These are phyloP conservation scores for Daphoenositta chrysoptera DNA, from an alignment of 2,113 vertebrate species.

Conservation along the genomic window DNA sequence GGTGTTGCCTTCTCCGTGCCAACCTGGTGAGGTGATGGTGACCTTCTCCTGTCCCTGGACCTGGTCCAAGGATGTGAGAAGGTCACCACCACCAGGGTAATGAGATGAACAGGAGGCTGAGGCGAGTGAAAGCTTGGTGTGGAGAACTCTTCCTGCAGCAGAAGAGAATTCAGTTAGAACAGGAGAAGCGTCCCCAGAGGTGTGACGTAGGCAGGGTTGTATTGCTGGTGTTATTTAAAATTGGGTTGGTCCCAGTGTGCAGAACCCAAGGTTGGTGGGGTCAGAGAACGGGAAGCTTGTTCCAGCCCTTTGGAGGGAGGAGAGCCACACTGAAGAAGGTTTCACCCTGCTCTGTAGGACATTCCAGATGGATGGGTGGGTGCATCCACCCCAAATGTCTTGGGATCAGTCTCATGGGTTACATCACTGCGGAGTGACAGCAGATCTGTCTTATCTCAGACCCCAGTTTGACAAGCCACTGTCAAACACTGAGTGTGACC, in stretches of 20 bases:
- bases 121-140: neutral
- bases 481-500: accelerated
- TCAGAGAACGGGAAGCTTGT: neutral
- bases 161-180: neutral
- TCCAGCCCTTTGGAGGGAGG: neutral
- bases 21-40: neutral
- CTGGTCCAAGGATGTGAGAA: neutral
- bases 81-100: neutral
- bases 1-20: neutral
- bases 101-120: neutral
- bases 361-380: neutral
- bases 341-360: neutral
- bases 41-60: neutral
- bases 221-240: neutral
- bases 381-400: neutral
- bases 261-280: neutral
- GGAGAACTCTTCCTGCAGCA: neutral
- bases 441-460: neutral
- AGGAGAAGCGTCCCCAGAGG: neutral
- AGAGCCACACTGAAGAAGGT: neutral
- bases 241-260: neutral
- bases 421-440: accelerated
- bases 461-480: neutral
- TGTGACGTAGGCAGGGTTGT: neutral
- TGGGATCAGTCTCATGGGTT: neutral